Base-by-base conservation (phyloP, 92 coral and sea anemone species). In the Phenganax stokvisi region DNA sequence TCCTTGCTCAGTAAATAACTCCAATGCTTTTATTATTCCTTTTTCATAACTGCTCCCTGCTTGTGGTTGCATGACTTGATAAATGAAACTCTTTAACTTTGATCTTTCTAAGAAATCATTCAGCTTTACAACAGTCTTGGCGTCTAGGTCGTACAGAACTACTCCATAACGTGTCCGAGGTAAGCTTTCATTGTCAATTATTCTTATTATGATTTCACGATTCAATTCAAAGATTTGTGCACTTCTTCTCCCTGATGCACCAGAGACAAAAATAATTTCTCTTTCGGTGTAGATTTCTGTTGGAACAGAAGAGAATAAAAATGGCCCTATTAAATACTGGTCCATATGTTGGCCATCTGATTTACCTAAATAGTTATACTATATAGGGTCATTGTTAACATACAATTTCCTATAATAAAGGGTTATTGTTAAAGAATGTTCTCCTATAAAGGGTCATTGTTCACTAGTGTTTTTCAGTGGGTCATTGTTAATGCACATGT, bases 151-250 rank as follows among this genome's bases (percentile, higher is more conserved):
- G 54, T 63, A 79, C 29, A 62, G 27, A 1, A 79, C 69, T 9
- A 79, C 83, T 63, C 83, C 83, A 64, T 79, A 79, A 31, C 83
- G 83, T 47, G 69, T 64, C 37, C 51, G 83, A 13, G 83, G 69
- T 54, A 64, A 62, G n/a, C 31, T 79, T 12, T 51, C 61, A 9
- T 12, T 13, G 74, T 79, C 83, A 25, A 79, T 79, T 7, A 79
- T 10, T 17, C 65, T 79, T 20, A 47, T 65, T 2, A 54, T 51
- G 11, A 79, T 12, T 51, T 63, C 72, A 30, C 62, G 74, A 29
- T 72, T 62, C 74, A 63, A 3, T 47, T 65, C 61, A 54, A 65
- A 79, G 6, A 64, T 56, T 25, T 29, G 73, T 10, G 73, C 9
- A 20, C 51, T 55, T 6, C 56, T 64, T 2, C n/a, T 9, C 25